Conservation (phyloP, 2,888 invertebrate genomes). For the Cheilosia vernalis region DNA sequence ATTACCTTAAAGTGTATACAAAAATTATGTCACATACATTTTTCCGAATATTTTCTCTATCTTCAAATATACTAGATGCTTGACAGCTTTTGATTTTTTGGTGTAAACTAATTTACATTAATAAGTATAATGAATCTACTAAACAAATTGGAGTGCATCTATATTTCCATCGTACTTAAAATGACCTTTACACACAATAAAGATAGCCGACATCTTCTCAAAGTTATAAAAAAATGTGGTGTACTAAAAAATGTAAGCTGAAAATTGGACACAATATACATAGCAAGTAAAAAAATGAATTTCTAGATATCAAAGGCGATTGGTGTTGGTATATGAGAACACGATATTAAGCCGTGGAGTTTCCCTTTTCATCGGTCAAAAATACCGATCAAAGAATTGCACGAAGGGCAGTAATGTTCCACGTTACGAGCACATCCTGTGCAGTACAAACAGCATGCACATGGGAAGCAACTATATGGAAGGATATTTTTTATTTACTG, state of each 20-base stretch:
- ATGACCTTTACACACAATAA: conserved; percentile 55
- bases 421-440: conserved; percentile 83
- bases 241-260: neutral
- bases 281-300: no score
- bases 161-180: conserved; percentile 33
- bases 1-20: neutral
- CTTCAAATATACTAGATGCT: conserved; percentile 26
- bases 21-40: neutral
- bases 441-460: conserved; percentile 84
- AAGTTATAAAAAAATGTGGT: conserved; percentile 3
- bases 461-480: conserved; percentile 79
- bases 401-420: conserved; percentile 84
- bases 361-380: conserved; percentile 28
- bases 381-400: conserved; percentile 83
- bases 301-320: no score
- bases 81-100: neutral
- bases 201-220: conserved; percentile 43
- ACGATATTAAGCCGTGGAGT: no score
- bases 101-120: neutral
- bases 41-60: conserved; percentile 33
- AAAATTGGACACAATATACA: neutral
- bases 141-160: neutral
- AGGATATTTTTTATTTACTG: neutral
- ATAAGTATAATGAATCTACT: neutral
- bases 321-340: no score